Conservation (phyloP, 1,140 invertebrate species). For the Delia radicum region DNA sequence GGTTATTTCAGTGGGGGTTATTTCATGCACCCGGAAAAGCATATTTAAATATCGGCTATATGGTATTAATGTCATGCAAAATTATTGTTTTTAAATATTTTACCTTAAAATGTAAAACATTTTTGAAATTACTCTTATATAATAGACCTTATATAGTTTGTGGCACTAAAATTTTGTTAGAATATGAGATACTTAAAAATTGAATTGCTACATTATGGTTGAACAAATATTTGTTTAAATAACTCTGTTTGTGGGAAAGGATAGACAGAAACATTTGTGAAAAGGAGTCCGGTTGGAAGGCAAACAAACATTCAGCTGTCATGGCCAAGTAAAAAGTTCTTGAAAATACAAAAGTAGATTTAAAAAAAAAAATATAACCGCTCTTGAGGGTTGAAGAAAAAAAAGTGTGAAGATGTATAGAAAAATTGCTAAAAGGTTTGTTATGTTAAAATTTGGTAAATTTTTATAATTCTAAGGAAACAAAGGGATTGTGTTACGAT, state of each 20-base stretch:
- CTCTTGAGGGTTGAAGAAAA: not conserved
- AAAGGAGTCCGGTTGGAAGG: not conserved
- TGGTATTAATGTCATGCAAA: no score
- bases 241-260: not conserved
- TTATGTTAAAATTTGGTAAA: not conserved
- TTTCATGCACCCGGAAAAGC: no score
- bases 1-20: no score
- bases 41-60: no score
- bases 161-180: no score
- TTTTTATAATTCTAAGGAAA: not conserved
- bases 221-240: not conserved
- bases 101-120: no score
- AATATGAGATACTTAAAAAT: no score
- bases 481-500: not conserved
- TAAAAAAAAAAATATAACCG: not conserved
- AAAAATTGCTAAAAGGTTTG: not conserved
- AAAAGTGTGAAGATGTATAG: not conserved
- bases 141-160: no score
- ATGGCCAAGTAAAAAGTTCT: not conserved
- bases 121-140: no score
- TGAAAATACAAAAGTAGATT: not conserved
- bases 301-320: not conserved
- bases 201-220: not conserved
- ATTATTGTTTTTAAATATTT: no score
- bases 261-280: not conserved